Base-by-base conservation (phyloP, 2,888 invertebrate genomes). In the Chelonus formosanus region DNA sequence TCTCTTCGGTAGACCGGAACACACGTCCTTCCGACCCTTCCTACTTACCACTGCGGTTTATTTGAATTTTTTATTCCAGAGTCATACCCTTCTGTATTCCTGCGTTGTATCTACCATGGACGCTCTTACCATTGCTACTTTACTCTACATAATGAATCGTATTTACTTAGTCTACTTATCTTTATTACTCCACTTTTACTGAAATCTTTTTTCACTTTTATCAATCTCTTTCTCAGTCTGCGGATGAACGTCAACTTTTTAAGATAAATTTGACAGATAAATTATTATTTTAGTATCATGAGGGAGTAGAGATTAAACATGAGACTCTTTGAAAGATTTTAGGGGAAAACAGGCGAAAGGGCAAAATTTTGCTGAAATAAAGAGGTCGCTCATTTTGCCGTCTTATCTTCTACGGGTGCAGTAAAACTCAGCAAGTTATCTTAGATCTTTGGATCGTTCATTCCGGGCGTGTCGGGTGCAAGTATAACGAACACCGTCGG, bases 341-440 rank as follows among this genome's bases (percentile, higher is more conserved):
- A 35, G 48, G 4, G 53, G 36, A n/a, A 3, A n/a, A 8, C 5
- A 48, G 8, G 44, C 32, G 53, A 53, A 53, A 44, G 53, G 53
- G 43, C 43, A n/a, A 53, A 61, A 53, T 53, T 61, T 53, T 10
- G 10, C 44, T 44, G 8, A 36, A 61, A 61, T 61, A 31, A 61
- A 61, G 61, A 61, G 61, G 53, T 53, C 61, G 61, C 61, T 61
- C 61, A 61, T 61, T 61, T 61, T 35, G 45, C 31, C 45, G 53
- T 53, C 53, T 61, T 53, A 53, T 61, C 52, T 61, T 44, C 10
- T 32, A 52, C 43, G n/a, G 50, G 48, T 60, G 60, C 60, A 61
- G 43, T 61, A 61, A 61, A 61, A 61, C 43, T 61, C 53, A 53
- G 45, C 43, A 32, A 53, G 52, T 44, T 61, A 61, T 61, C 61